These are phyloP conservation scores for Thysanoteuthis rhombus DNA, from an alignment of 2,888 invertebrate genomes.

Conservation along the genomic window DNA sequence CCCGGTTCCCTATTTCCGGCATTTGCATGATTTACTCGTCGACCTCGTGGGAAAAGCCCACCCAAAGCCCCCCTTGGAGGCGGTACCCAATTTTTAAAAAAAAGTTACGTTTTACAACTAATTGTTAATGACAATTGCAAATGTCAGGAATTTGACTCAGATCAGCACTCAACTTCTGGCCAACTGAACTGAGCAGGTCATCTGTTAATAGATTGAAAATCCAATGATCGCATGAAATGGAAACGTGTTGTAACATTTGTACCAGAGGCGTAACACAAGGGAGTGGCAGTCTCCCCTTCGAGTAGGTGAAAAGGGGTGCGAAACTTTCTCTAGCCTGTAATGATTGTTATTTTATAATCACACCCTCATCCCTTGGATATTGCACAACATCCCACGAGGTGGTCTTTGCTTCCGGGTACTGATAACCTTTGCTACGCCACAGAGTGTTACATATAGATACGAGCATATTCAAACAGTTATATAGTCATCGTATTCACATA, in stretches of 20 bases:
- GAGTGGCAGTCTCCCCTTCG: no score
- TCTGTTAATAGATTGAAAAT: neutral
- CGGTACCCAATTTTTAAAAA: neutral
- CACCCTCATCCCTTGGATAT: no score
- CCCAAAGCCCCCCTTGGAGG: neutral
- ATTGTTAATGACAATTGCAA: slow-evolving; percentile 12
- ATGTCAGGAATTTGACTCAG: neutral
- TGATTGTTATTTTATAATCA: no score
- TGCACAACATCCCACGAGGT: no score
- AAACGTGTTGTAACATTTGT: neutral
- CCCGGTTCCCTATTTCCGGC: neutral
- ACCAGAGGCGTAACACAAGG: no score
- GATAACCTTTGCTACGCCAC: no score
- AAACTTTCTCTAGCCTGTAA: no score
- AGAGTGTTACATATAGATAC: no score
- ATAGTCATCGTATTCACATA: no score
- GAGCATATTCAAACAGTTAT: no score
- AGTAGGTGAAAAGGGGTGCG: no score
- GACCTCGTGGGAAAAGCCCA: neutral
- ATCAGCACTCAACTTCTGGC: neutral
- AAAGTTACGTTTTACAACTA: neutral
- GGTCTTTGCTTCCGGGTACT: no score
- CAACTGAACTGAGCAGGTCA: neutral
- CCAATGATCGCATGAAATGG: neutral
- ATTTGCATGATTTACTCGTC: neutral